phyloP scores from a whole-genome alignment of 2,888 invertebrate species.

The Dryobotodes eremita region DNA sequence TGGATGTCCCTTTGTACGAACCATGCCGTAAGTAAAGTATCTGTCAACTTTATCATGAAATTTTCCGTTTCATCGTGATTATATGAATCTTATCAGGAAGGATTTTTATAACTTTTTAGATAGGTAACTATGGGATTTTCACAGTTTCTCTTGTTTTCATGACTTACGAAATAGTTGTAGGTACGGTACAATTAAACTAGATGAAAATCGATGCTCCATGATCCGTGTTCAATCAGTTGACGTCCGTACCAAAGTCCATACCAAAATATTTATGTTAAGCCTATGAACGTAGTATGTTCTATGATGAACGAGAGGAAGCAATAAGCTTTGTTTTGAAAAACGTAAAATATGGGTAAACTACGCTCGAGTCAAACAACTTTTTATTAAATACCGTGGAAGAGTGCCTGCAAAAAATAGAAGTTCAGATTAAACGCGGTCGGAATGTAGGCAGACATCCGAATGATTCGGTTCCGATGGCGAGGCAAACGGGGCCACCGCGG shows the following conservation, averaged over 20 bases:
- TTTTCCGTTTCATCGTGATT: conserved; percentile 28
- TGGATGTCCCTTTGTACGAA: conserved; percentile 24
- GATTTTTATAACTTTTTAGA: conserved; percentile 20
- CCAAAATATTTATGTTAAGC: conserved; percentile 30
- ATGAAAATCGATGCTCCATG: background rate
- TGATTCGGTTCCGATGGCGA: conserved; percentile 73
- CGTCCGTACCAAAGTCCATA: background rate
- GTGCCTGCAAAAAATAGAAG: conserved; percentile 59
- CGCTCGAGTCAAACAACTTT: conserved; percentile 46
- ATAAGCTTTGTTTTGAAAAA: conserved; percentile 34
- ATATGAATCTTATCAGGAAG: conserved; percentile 1
- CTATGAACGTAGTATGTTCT: conserved; percentile 3
- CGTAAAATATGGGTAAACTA: conserved; percentile 41
- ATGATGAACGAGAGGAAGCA: conserved; percentile 26
- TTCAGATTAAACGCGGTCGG: conserved; percentile 61
- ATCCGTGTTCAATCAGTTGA: conserved; percentile 22
- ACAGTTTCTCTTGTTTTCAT: background rate
- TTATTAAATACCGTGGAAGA: conserved; percentile 50
- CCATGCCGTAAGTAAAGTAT: conserved; percentile 15
- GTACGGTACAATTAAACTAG: background rate
- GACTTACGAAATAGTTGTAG: background rate
- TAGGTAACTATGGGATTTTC: background rate
- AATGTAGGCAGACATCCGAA: conserved; percentile 75
- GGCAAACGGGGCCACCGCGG: conserved; percentile 76
- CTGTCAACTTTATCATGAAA: conserved; percentile 53